Evolutionary conservation across 2,888 invertebrate genomes (phyloP).

Genomic region (Synanthedon myopaeformis): DNA sequence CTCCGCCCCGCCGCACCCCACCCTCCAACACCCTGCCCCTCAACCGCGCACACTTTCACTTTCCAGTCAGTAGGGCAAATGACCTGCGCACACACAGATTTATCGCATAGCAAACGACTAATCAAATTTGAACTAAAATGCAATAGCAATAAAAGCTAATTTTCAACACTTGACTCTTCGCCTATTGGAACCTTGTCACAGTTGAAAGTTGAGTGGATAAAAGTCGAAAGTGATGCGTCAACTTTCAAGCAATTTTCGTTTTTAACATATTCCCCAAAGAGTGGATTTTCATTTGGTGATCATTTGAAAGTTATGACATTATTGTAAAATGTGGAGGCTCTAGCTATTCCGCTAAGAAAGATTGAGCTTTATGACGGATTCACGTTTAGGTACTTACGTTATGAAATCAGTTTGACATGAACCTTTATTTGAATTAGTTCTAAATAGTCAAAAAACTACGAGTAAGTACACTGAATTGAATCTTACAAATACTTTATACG

Average conservation of each 20-base stretch:
- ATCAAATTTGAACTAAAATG: conserved; percentile 11
- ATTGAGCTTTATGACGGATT: conserved; percentile 63
- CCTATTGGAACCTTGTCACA: conserved; percentile 26
- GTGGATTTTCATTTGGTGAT: conserved; percentile 11
- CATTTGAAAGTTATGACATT: conserved; percentile 17
- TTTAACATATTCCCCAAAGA: conserved; percentile 6
- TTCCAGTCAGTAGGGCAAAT: conserved; percentile 62
- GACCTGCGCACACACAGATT: conserved; percentile 22
- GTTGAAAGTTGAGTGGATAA: conserved; percentile 20
- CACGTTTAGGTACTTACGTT: conserved; percentile 37
- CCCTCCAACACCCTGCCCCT: conserved; percentile 10
- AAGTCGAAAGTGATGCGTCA: conserved; percentile 35
- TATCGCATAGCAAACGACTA: not conserved
- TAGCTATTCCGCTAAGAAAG: conserved; percentile 50
- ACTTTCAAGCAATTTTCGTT: conserved; percentile 8
- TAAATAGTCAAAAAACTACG: too few species aligned
- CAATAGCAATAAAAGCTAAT: not conserved
- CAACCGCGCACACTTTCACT: conserved; percentile 57
- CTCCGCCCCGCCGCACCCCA: conserved; percentile 17
- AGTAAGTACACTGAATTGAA: too few species aligned
- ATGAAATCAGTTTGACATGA: conserved; percentile 60
- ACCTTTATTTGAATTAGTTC: conserved; percentile 18
- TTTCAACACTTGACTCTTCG: conserved; percentile 4
- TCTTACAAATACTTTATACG: too few species aligned
- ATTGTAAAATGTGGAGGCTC: conserved; percentile 9